Base-by-base conservation (phyloP, 2,888 invertebrate genomes). In the Anodontia alba region DNA sequence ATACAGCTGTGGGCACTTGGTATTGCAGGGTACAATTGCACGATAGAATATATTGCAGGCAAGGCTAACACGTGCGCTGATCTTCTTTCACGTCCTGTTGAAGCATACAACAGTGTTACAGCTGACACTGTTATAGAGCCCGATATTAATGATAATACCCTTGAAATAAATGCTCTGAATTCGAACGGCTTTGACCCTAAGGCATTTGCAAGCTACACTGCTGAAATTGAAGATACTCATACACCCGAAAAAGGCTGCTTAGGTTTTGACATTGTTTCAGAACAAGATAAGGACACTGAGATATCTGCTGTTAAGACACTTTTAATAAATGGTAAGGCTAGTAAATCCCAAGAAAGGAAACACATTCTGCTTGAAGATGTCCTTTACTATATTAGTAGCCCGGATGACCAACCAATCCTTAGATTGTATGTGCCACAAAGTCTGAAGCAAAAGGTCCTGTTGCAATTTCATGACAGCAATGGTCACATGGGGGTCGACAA, bases 1-100 rank as follows among this genome's bases (percentile, higher is more conserved):
- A 70, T 70, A 70, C 78, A 78, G 31, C 36, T 83, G 29, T 81
- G 80, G 86, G 83, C 86, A 1, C 26, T 83, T 42, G 54, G 54
- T 0, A 83, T 86, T 12, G 15, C 74, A 20, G 78, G 78, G 1
- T 78, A 83, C 57, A 80, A 78, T 51, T 80, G 73, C 43, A 57
- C 23, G 7, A 77, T 78, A 17, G 80, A 78, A 26, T 85, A 83
- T 26, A 77, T 85, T 2, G 49, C 70, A 0, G 84, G 78, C 1
- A 31, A 57, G n/a, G 36, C n/a, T 31, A 83, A 83, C 42, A 62
- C 73, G 0, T 38, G 67, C 23, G 78, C 80, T 20, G 80, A 82
- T 46, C n/a, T 82, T 38, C 36, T 78, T 15, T 81, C 74, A 43
- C 20, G 70, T 20, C 29, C 43, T 29, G 29, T 29, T 57, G 57